Evolutionary conservation across 1,140 invertebrate species (phyloP), one percentile per base, ranked within the genome.

Genomic region (Copidosoma floridanum): DNA sequence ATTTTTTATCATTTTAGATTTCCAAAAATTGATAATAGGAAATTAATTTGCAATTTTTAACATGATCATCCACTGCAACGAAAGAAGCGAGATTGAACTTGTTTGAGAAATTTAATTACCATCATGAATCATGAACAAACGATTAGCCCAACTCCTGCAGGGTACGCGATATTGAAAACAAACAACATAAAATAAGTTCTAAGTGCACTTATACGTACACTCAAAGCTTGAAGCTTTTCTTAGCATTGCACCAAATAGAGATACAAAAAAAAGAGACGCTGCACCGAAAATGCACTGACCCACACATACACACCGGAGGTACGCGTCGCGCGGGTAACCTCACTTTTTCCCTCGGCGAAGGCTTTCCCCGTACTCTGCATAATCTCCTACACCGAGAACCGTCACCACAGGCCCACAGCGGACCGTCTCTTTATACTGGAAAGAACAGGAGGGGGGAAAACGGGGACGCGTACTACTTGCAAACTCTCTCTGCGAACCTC

Each of bases 271-370:
- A 32, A 53, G 37, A 23, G 37, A 40, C 21, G 35, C 14, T 24
- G 35, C 50, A 21, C 35, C 21, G 7, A 53, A 23, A 53, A n/a
- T n/a, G n/a, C n/a, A n/a, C n/a, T n/a, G n/a, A n/a, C n/a, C n/a
- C n/a, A 51, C 35, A 37, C 48, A 53, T 11, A 41, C 27, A 40
- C 35, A 40, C 21, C 18, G n/a, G 35, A 38, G 27, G 38, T 24
- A 32, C 46, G 35, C 38, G 50, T 38, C 50, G 57, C 57, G 48
- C 38, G 40, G 40, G 52, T 60, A 60, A 60, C 57, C 57, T 60
- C 57, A 60, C 57, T 60, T 60, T 52, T 57, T n/a, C n/a, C n/a
- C 61, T 52, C 65, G 68, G 64, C 48, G 35, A 26, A 29, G 56
- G 63, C 61, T 64, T 38, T 21, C 23, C n/a, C 32, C 47, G 1